Percentiles rank a stretch among this genome's conserved stretches.
These are phyloP conservation scores for Rhagoletis zephyria DNA, from an alignment of 1,140 invertebrate genomes.

Conservation along the genomic window DNA sequence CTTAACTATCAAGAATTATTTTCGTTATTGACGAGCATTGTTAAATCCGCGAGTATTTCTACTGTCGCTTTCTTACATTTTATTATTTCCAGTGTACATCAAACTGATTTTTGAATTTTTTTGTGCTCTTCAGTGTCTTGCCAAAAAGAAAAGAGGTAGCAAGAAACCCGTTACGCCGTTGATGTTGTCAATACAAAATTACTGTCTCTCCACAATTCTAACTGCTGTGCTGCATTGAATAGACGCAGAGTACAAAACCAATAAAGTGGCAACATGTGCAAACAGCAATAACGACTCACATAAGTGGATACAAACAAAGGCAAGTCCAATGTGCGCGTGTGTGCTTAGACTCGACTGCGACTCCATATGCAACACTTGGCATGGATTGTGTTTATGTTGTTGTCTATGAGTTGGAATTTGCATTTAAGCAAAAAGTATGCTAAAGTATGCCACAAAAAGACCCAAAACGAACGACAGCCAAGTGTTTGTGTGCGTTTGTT, in stretches of 20 bases:
- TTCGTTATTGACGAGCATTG: no score
- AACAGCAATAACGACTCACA: background rate
- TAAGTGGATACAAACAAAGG: background rate
- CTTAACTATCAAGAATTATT: no score
- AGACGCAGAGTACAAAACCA: background rate
- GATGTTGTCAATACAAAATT: no score
- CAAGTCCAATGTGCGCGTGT: background rate
- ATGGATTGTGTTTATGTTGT: constrained; percentile 24
- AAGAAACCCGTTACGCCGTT: background rate
- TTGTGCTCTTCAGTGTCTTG: no score
- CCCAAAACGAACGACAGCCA: background rate
- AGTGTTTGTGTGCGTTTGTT: background rate
- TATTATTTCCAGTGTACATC: no score
- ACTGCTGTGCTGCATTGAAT: background rate
- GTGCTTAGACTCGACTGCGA: background rate
- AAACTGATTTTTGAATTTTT: no score
- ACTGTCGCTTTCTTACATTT: no score
- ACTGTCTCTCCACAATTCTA: background rate
- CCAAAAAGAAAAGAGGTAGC: no score
- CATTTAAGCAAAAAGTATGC: constrained; percentile 20
- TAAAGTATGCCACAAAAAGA: background rate
- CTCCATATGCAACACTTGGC: constrained; percentile 20
- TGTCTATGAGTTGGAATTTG: constrained; percentile 29
- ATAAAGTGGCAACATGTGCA: constrained; percentile 4
- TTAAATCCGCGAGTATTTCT: no score